Conservation (phyloP, 1,140 invertebrate species). For the Drosophila nannoptera region DNA sequence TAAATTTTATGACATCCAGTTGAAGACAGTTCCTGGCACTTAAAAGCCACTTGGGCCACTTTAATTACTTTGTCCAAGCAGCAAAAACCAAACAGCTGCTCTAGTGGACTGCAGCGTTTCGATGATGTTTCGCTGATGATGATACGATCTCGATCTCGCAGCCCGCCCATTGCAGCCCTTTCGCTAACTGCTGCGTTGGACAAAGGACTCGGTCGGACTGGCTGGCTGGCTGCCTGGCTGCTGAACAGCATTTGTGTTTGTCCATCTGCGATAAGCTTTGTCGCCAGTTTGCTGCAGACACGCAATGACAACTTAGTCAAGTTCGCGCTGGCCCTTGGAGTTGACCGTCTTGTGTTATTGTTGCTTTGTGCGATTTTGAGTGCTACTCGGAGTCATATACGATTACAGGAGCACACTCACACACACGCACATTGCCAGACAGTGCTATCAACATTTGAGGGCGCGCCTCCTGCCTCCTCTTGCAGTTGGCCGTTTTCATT, state of each 20-base stretch:
- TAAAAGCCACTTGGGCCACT: conserved; percentile 64
- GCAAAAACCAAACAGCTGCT: conserved; percentile 53
- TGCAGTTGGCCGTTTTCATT: conserved; percentile 46
- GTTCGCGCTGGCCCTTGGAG: conserved; percentile 41
- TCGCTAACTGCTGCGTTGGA: conserved; percentile 10
- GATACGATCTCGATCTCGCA: conserved; percentile 19
- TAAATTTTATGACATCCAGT: conserved; percentile 71
- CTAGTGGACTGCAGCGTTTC: conserved; percentile 39
- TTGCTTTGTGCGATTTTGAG: conserved; percentile 52
- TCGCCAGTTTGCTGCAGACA: conserved; percentile 69
- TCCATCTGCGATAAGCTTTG: conserved; percentile 72
- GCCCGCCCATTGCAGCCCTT: conserved; percentile 34
- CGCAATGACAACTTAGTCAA: conserved; percentile 67
- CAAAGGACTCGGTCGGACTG: conserved; percentile 15
- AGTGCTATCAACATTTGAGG: conserved; percentile 41
- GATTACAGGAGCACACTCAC: conserved; percentile 39
- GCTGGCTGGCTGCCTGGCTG: conserved; percentile 23
- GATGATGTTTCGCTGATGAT: neutral
- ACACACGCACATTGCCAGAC: conserved; percentile 58
- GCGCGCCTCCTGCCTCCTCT: conserved; percentile 22
- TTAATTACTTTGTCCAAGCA: conserved; percentile 56
- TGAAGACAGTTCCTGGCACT: conserved; percentile 54
- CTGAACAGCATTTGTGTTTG: conserved; percentile 60
- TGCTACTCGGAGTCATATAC: conserved; percentile 23
- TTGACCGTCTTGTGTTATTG: conserved; percentile 40